These are phyloP conservation scores for Prinia subflava DNA, from an alignment of 2,113 vertebrate genomes.

Conservation along the genomic window DNA sequence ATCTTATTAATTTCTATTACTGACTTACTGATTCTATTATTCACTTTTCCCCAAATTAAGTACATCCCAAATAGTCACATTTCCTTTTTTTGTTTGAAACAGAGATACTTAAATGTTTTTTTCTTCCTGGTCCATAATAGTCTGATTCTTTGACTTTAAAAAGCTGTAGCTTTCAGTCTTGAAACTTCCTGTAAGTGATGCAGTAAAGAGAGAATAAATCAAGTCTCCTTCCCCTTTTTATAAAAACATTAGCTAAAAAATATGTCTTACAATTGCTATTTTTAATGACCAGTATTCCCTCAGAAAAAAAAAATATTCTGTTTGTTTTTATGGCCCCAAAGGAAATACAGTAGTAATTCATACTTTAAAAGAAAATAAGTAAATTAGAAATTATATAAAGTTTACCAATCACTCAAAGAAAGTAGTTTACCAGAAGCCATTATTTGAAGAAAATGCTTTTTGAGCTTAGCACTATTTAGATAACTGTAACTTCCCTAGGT, in stretches of 20 bases:
- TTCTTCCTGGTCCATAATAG: neutral
- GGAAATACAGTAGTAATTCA: neutral
- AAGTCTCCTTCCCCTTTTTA: neutral
- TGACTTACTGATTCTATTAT: neutral
- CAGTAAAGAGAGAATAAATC: neutral
- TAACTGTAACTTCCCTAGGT: slow-evolving; percentile 81
- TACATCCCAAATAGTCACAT: neutral
- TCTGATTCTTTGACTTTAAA: neutral
- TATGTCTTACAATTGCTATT: neutral
- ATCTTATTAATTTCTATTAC: neutral
- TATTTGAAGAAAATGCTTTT: neutral
- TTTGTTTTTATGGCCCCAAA: neutral
- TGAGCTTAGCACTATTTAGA: slow-evolving; percentile 61
- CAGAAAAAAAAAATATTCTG: neutral
- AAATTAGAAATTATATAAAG: neutral
- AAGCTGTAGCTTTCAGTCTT: neutral
- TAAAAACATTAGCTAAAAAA: slow-evolving; percentile 2
- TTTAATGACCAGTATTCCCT: neutral
- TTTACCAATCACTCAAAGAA: neutral
- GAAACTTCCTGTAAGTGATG: neutral
- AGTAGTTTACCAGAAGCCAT: neutral
- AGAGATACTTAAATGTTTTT: neutral
- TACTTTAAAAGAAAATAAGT: neutral
- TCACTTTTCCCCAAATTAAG: neutral
- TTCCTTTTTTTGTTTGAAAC: neutral